Percentiles rank a stretch among this genome's conserved stretches.
Conservation (phyloP, 2,888 invertebrate genomes). For the Drosophila picticornis region DNA sequence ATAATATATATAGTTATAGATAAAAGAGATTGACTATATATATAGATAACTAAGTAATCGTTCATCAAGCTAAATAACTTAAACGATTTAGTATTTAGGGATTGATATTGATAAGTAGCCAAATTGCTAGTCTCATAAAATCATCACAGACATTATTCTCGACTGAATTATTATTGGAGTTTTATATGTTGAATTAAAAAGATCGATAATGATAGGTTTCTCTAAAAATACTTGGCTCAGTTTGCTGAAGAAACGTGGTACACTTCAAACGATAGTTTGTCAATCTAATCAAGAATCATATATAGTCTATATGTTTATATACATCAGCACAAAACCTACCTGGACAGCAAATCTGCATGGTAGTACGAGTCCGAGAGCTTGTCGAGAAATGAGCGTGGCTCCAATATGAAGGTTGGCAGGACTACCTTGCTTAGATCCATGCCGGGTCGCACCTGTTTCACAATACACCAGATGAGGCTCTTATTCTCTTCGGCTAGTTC, state of each 20-base stretch:
- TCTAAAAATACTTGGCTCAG: background rate
- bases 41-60: background rate
- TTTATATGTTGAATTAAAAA: background rate
- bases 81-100: background rate
- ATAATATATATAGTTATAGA: background rate
- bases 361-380: constrained; percentile 97
- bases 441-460: constrained; percentile 97
- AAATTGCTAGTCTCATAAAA: background rate
- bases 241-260: background rate
- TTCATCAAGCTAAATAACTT: background rate
- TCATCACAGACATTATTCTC: background rate
- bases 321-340: constrained; percentile 87
- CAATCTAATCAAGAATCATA: background rate
- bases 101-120: background rate
- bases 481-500: constrained; percentile 98
- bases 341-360: constrained; percentile 94
- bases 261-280: background rate
- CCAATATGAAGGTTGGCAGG: constrained; percentile 96
- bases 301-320: background rate
- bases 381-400: constrained; percentile 96
- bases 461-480: constrained; percentile 96
- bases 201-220: background rate
- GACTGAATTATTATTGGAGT: background rate
- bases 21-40: background rate
- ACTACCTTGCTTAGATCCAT: constrained; percentile 96